Percentiles rank a stretch among this genome's conserved stretches.
Conservation (phyloP, 2,113 vertebrate species). For the Oryzias melastigma region DNA sequence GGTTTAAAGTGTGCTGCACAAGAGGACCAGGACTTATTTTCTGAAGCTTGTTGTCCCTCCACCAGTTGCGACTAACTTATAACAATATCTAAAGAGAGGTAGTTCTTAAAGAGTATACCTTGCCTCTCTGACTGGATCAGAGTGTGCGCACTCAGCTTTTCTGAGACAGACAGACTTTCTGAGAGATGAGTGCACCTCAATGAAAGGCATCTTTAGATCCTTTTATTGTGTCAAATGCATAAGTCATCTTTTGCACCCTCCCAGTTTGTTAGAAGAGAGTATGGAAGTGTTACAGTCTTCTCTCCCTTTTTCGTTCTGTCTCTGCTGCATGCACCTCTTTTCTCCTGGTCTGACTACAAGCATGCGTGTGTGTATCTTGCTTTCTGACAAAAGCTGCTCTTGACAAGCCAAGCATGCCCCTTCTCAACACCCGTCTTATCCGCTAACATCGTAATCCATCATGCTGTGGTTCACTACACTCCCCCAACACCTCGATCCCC, state of each 20-base stretch:
- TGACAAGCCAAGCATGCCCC: conserved; percentile 56
- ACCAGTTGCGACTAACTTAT: no score
- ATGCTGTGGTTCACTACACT: conserved; percentile 48
- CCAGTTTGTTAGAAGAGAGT: conserved; percentile 49
- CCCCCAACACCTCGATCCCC: conserved; percentile 17
- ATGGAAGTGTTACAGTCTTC: conserved; percentile 16
- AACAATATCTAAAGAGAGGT: no score
- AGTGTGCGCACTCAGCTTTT: conserved; percentile 12
- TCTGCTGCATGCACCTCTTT: conserved; percentile 15
- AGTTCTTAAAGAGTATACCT: conserved; percentile 46
- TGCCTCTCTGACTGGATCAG: conserved; percentile 47
- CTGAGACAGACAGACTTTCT: conserved; percentile 26
- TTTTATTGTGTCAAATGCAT: conserved; percentile 40
- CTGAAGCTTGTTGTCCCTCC: no score
- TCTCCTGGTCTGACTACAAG: conserved; percentile 15
- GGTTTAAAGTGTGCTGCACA: no score
- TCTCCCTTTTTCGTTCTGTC: conserved; percentile 6
- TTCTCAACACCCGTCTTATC: conserved; percentile 61
- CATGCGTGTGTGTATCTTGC: conserved; percentile 21
- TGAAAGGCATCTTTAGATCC: conserved; percentile 51
- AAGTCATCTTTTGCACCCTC: conserved; percentile 46
- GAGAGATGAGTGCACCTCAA: conserved; percentile 43
- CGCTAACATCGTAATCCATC: conserved; percentile 69
- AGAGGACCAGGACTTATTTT: no score
- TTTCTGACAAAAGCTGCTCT: conserved; percentile 58